Evolutionary conservation across 1,140 invertebrate species (phyloP).

Genomic region (Sweltsa coloradensis): DNA sequence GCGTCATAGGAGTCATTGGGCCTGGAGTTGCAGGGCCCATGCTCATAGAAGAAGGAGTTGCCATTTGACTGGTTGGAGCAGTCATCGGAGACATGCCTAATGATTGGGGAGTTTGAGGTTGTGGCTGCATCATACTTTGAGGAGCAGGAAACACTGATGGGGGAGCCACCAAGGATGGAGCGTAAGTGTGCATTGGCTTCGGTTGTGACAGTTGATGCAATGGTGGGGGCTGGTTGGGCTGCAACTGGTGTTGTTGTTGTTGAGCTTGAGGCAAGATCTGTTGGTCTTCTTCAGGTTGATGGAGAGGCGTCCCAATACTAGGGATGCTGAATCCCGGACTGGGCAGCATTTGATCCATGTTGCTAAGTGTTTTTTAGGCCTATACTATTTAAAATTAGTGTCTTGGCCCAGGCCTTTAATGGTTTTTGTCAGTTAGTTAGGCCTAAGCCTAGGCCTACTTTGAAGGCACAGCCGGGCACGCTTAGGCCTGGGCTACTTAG

Average conservation of each 20-base stretch:
- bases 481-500: too few relatives aligned
- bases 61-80: conserved; percentile 24
- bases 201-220: conserved; percentile 36
- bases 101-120: conserved; percentile 81
- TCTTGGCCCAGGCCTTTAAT: too few relatives aligned
- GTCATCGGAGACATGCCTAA: conserved; percentile 75
- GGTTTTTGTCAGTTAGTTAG: too few relatives aligned
- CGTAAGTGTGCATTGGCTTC: conserved; percentile 48
- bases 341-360: conserved; percentile 81
- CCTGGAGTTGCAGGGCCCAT: conserved; percentile 63
- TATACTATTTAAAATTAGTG: too few relatives aligned
- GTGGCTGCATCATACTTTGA: conserved; percentile 66
- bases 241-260: conserved; percentile 52
- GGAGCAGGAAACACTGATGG: conserved; percentile 55
- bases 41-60: conserved; percentile 35
- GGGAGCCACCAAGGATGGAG: too few relatives aligned
- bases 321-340: conserved; percentile 80
- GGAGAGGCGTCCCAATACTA: conserved; percentile 79
- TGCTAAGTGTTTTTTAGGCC: too few relatives aligned
- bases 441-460: too few relatives aligned
- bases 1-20: conserved; percentile 88
- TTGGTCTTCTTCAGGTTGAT: conserved; percentile 85
- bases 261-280: conserved; percentile 68
- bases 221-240: conserved; percentile 41
- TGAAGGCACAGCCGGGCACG: too few relatives aligned